phyloP scores from a whole-genome alignment of 92 coral and sea anemone genomes.

The Epizoanthus scotinus region DNA sequence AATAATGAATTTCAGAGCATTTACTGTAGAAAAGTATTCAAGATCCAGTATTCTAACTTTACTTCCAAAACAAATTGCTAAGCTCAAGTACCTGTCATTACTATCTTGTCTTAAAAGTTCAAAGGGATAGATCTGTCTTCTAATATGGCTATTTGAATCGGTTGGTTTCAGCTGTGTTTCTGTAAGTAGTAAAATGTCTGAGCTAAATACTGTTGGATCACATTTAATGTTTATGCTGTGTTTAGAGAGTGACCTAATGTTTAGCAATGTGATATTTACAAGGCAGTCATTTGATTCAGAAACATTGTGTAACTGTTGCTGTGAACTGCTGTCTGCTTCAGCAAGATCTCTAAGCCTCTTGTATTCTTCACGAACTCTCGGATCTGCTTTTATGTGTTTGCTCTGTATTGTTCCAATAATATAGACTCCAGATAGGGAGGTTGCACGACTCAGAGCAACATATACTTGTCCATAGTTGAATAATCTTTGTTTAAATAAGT shows the following conservation, averaged over 20 bases:
- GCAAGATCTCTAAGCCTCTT: constrained; percentile 43
- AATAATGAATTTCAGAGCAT: constrained; percentile 44
- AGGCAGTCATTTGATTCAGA: constrained; percentile 4
- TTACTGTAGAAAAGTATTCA: constrained; percentile 50
- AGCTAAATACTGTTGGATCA: constrained; percentile 33
- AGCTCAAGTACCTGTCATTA: too few relatives aligned
- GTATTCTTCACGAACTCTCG: constrained; percentile 57
- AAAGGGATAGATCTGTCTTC: too few relatives aligned
- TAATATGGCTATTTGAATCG: too few relatives aligned
- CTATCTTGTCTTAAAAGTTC: too few relatives aligned
- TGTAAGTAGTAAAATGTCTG: neutral
- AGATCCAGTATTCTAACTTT: neutral
- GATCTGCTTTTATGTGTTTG: constrained; percentile 56
- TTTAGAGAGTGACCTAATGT: constrained; percentile 32
- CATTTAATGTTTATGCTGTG: constrained; percentile 42
- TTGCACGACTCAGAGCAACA: constrained; percentile 74
- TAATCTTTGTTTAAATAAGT: too few relatives aligned
- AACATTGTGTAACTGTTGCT: neutral
- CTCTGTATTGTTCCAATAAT: constrained; percentile 55
- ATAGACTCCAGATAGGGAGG: constrained; percentile 51
- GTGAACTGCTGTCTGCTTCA: neutral
- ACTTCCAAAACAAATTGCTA: constrained; percentile 17
- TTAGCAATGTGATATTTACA: neutral
- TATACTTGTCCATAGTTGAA: constrained; percentile 68
- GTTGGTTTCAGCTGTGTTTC: too few relatives aligned